A percentile compares a stretch with the other conserved stretches of the same genome.
Evolutionary conservation across 2,113 vertebrate species (phyloP).

Genomic region (Calyptommatus sinebrachiatus): DNA sequence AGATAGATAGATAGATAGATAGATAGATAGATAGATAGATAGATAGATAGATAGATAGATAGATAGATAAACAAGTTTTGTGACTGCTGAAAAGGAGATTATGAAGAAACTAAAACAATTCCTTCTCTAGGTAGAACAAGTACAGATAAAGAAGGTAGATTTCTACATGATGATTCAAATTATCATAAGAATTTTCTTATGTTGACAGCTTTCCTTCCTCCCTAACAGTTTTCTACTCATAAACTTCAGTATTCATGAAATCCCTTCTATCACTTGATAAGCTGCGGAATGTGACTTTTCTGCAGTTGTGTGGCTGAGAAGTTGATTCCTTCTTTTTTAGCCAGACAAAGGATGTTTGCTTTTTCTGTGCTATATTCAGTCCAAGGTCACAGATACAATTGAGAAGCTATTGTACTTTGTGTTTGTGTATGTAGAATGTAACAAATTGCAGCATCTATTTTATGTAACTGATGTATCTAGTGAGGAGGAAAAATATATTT

Average conservation of each 20-base stretch:
- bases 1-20: too few relatives aligned
- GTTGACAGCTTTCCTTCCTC: too few relatives aligned
- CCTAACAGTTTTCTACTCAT: neutral
- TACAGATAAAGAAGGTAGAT: neutral
- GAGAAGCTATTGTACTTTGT: neutral
- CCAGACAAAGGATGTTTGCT: neutral
- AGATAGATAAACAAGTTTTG: neutral
- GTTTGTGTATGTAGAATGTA: neutral
- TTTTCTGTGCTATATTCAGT: neutral
- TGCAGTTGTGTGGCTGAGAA: neutral
- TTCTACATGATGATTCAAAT: neutral
- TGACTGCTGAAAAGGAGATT: neutral
- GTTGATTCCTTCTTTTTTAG: neutral
- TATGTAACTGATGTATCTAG: neutral
- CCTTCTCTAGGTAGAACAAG: neutral
- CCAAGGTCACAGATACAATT: neutral
- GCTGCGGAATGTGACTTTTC: neutral
- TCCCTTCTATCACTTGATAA: neutral
- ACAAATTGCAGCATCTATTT: neutral
- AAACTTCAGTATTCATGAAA: neutral
- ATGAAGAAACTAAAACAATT: neutral
- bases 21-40: too few relatives aligned
- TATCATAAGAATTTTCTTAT: neutral
- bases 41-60: too few relatives aligned
- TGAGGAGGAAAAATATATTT: too few relatives aligned